Evolutionary conservation across 2,797 vertebrate genomes (phyloP).

Genomic region (Pachyuromys duprasi): DNA sequence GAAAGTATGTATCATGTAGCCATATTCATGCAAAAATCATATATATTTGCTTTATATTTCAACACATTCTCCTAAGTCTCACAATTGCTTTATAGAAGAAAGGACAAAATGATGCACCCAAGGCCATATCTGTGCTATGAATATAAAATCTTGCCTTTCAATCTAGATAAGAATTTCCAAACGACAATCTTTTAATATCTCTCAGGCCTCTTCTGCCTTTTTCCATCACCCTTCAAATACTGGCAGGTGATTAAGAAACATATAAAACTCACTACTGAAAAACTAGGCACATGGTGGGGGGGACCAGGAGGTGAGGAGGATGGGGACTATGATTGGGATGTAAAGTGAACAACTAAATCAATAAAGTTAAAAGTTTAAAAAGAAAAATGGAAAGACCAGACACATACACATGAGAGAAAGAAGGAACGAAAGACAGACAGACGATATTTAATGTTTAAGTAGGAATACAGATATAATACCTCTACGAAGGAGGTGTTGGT

Average conservation of each 20-base stretch:
- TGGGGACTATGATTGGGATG: no score
- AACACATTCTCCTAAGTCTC: neutral
- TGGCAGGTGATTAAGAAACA: neutral
- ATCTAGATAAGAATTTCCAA: neutral
- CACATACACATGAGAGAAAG: no score
- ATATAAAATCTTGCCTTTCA: slow-evolving; percentile 47
- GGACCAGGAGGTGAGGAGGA: no score
- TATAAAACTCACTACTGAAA: neutral
- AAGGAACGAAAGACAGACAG: no score
- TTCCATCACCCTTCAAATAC: neutral
- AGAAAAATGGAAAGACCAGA: no score
- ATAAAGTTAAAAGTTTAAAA: no score
- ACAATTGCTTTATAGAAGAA: slow-evolving; percentile 30
- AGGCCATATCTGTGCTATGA: neutral
- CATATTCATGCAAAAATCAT: neutral
- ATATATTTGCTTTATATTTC: neutral
- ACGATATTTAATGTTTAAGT: neutral
- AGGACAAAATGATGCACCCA: neutral
- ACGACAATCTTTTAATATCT: slow-evolving; percentile 1
- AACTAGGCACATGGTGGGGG: no score
- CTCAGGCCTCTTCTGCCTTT: neutral
- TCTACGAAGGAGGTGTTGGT: neutral
- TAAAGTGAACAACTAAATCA: no score
- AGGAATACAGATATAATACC: neutral
- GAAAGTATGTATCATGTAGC: neutral